phyloP scores from a whole-genome alignment of 2,888 invertebrate species.

The Dinocampus coccinellae region DNA sequence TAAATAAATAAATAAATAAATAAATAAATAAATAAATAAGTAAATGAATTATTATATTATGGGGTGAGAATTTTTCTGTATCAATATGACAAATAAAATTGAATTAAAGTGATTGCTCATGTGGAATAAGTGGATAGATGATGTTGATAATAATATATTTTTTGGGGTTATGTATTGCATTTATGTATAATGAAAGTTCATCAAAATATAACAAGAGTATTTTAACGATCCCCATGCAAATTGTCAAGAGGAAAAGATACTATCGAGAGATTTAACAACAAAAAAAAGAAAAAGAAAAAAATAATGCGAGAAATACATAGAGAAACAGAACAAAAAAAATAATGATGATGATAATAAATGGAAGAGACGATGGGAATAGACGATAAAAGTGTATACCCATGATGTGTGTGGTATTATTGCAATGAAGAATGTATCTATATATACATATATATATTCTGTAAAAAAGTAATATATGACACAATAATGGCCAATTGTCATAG shows the following conservation, averaged over 20 bases:
- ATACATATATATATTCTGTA: not conserved
- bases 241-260: constrained; percentile 58
- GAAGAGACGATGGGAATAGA: constrained; percentile 21
- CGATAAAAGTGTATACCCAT: constrained; percentile 36
- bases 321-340: not conserved
- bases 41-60: no score
- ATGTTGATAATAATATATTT: constrained; percentile 19
- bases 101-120: constrained; percentile 53
- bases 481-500: not conserved
- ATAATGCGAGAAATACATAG: constrained; percentile 1
- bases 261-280: constrained; percentile 48
- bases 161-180: constrained; percentile 1
- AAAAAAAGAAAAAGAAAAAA: constrained; percentile 27
- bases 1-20: no score
- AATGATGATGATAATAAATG: no score
- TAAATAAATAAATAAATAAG: no score
- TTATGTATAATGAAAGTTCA: constrained; percentile 11
- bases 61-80: no score
- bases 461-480: not conserved
- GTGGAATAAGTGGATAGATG: constrained; percentile 34
- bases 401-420: constrained; percentile 10
- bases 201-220: constrained; percentile 37
- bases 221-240: constrained; percentile 66
- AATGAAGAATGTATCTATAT: not conserved
- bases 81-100: constrained; percentile 54